Evolutionary conservation across 2,888 invertebrate genomes (phyloP).

Genomic region (Lampropteryx suffumata): DNA sequence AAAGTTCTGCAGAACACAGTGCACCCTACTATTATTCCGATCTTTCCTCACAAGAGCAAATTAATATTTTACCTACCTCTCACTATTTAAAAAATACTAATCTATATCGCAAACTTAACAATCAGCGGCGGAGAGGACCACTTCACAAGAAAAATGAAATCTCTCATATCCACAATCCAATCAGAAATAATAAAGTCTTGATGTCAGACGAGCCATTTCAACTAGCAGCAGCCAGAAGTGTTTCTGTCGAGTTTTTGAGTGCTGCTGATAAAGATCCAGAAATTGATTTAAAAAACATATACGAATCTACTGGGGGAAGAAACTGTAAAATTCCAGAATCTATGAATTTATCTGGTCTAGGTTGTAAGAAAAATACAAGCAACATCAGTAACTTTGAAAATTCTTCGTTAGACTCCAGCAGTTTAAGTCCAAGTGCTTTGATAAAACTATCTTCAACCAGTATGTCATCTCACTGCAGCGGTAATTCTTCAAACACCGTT

Average conservation of each 20-base stretch:
- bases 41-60: slow-evolving; percentile 81
- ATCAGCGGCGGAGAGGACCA: slow-evolving; percentile 86
- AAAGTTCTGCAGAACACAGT: slow-evolving; percentile 85
- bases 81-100: slow-evolving; percentile 78
- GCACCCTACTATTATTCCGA: slow-evolving; percentile 95
- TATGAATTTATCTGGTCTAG: slow-evolving; percentile 73
- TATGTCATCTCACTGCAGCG: slow-evolving; percentile 77
- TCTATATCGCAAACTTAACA: slow-evolving; percentile 85
- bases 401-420: slow-evolving; percentile 53
- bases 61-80: slow-evolving; percentile 70
- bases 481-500: slow-evolving; percentile 75
- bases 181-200: slow-evolving; percentile 71
- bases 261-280: slow-evolving; percentile 85
- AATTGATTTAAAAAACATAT: slow-evolving; percentile 88
- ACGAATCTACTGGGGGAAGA: slow-evolving; percentile 86
- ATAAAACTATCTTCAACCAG: slow-evolving; percentile 70
- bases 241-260: slow-evolving; percentile 86
- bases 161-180: slow-evolving; percentile 88
- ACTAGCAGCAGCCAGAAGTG: slow-evolving; percentile 83
- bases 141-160: slow-evolving; percentile 85
- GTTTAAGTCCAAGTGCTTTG: slow-evolving; percentile 49
- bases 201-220: slow-evolving; percentile 70
- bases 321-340: slow-evolving; percentile 82
- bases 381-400: slow-evolving; percentile 51
- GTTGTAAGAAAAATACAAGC: slow-evolving; percentile 69